A percentile compares a stretch with the other conserved stretches of the same genome.
Evolutionary conservation across 2,797 vertebrate species (phyloP).

Genomic region (Percopsis omiscomaycus): DNA sequence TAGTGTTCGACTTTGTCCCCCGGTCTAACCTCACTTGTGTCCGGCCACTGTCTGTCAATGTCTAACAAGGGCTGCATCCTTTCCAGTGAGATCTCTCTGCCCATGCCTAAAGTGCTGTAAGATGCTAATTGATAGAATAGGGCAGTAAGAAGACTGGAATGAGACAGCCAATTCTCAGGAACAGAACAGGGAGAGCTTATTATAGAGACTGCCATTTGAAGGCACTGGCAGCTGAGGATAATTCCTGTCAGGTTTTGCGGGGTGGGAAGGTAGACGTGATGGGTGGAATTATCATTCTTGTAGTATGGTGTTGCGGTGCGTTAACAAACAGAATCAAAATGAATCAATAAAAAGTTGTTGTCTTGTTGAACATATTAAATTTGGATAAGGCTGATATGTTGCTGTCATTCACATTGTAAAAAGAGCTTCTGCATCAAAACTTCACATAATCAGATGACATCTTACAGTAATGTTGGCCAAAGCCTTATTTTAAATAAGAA

Average conservation of each 20-base stretch:
- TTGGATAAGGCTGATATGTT: conserved; percentile 12
- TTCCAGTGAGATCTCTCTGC: conserved; percentile 41
- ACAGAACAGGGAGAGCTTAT: conserved; percentile 55
- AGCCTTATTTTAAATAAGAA: no score
- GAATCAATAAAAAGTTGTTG: neutral
- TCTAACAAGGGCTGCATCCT: conserved; percentile 34
- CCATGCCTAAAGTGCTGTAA: conserved; percentile 9
- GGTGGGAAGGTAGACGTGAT: conserved; percentile 35
- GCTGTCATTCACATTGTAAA: neutral
- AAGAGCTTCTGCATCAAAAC: neutral
- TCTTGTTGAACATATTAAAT: neutral
- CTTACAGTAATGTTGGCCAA: no score
- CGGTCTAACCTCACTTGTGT: conserved; percentile 50
- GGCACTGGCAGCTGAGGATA: conserved; percentile 54
- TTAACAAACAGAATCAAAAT: conserved; percentile 7
- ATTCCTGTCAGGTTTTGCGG: conserved; percentile 47
- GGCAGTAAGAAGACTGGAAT: conserved; percentile 48
- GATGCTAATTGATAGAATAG: conserved; percentile 26
- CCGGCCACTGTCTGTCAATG: conserved; percentile 26
- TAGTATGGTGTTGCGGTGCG: conserved; percentile 15
- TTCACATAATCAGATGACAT: neutral
- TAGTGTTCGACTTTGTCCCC: conserved; percentile 31
- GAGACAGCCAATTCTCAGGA: conserved; percentile 55
- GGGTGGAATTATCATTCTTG: conserved; percentile 36
- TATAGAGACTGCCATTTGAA: conserved; percentile 47